Conservation (phyloP, 2,888 invertebrate species). For the Eupithecia exiguata region DNA sequence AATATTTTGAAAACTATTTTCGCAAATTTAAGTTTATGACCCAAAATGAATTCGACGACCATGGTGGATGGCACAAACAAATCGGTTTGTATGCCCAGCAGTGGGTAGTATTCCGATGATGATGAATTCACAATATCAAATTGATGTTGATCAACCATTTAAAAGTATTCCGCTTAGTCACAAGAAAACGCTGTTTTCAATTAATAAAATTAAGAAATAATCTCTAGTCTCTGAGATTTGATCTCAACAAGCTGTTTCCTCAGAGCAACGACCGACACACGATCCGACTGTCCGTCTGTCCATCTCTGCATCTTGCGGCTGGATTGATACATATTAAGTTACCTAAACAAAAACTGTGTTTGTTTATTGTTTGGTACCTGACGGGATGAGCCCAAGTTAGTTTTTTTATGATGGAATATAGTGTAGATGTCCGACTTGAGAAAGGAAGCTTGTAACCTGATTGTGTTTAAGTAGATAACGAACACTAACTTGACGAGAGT, state of each 20-base stretch:
- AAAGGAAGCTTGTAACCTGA: neutral
- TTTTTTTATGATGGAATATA: neutral
- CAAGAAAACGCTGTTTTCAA: neutral
- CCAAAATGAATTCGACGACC: no score
- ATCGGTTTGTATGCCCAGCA: no score
- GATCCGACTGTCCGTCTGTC: slow-evolving; percentile 31
- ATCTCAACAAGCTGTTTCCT: slow-evolving; percentile 41
- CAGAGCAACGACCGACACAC: slow-evolving; percentile 41
- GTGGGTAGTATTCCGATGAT: neutral
- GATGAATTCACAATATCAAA: neutral
- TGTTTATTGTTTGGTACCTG: slow-evolving; percentile 8
- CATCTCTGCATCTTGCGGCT: slow-evolving; percentile 24
- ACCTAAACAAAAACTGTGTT: slow-evolving; percentile 28
- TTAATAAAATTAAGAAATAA: neutral
- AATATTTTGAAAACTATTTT: no score
- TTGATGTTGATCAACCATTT: neutral
- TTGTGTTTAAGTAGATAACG: neutral
- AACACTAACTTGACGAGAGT: neutral
- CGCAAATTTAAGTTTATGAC: no score
- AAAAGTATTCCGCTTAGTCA: neutral
- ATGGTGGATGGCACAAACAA: no score
- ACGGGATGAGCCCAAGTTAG: neutral
- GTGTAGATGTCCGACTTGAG: neutral
- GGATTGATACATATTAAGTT: slow-evolving; percentile 31
- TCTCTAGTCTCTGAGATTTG: slow-evolving; percentile 16